Percentiles rank a stretch among this genome's conserved stretches.
phyloP scores from a whole-genome alignment of 2,113 vertebrate species.

The Microtus oregoni region DNA sequence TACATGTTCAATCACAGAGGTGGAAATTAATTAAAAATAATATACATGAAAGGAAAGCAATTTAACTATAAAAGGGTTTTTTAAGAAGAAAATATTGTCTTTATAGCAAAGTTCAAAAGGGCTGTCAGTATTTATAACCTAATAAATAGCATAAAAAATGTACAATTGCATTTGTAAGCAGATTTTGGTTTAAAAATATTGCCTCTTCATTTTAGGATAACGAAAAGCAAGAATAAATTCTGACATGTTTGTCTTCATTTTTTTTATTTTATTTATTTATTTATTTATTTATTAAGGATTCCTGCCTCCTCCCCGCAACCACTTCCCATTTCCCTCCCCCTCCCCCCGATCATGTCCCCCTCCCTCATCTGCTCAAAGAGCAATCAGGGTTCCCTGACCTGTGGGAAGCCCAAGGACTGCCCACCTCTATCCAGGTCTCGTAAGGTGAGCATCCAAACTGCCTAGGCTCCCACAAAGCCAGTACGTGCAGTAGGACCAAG shows the following conservation, averaged over 20 bases:
- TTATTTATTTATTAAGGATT: too few species aligned
- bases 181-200: neutral
- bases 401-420: too few species aligned
- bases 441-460: too few species aligned
- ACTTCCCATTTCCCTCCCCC: too few species aligned
- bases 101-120: neutral
- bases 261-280: too few species aligned
- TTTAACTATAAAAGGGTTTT: neutral
- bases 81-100: neutral
- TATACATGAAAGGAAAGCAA: slow-evolving; percentile 30
- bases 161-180: neutral
- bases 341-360: too few species aligned
- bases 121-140: neutral
- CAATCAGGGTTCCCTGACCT: too few species aligned
- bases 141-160: slow-evolving; percentile 20
- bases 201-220: neutral
- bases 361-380: too few species aligned
- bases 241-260: neutral
- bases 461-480: too few species aligned
- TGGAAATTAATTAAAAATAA: slow-evolving; percentile 40
- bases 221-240: neutral
- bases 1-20: slow-evolving; percentile 3
- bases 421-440: too few species aligned
- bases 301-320: too few species aligned
- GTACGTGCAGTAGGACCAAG: too few species aligned